Conservation (phyloP, 2,797 vertebrate genomes). For the Poeciliopsis paucimaculata region DNA sequence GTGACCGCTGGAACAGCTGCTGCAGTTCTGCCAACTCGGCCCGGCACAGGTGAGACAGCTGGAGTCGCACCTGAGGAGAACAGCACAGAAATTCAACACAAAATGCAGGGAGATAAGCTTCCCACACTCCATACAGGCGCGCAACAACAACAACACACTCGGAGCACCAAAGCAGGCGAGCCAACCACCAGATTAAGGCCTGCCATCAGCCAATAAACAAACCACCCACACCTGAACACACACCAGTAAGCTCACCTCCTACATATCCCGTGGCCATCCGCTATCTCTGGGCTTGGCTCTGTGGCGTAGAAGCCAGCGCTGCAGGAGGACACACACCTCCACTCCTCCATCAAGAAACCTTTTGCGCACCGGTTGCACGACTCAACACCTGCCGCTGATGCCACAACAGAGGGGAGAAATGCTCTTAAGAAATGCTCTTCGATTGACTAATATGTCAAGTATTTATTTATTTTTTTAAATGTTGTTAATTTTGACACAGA, state of each 20-base stretch:
- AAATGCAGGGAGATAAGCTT: conserved; percentile 18
- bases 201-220: conserved; percentile 76
- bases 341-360: conserved; percentile 90
- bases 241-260: conserved; percentile 86
- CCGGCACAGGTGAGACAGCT: conserved; percentile 92
- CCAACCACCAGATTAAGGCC: conserved; percentile 59
- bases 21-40: conserved; percentile 88
- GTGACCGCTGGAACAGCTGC: conserved; percentile 89
- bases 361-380: conserved; percentile 89
- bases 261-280: conserved; percentile 84
- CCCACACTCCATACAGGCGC: conserved; percentile 7
- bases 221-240: conserved; percentile 74
- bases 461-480: not conserved
- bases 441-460: not conserved
- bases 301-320: conserved; percentile 85
- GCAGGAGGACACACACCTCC: conserved; percentile 90
- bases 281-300: conserved; percentile 79
- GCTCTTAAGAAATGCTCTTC: not conserved
- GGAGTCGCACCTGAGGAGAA: conserved; percentile 86
- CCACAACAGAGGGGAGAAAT: not conserved
- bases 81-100: conserved; percentile 27
- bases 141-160: conserved; percentile 33
- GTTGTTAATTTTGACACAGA: not conserved
- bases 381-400: conserved; percentile 86
- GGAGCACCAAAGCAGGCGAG: conserved; percentile 38